phyloP scores from a whole-genome alignment of 2,888 invertebrate genomes.

The Brachypalpus laphriformis region DNA sequence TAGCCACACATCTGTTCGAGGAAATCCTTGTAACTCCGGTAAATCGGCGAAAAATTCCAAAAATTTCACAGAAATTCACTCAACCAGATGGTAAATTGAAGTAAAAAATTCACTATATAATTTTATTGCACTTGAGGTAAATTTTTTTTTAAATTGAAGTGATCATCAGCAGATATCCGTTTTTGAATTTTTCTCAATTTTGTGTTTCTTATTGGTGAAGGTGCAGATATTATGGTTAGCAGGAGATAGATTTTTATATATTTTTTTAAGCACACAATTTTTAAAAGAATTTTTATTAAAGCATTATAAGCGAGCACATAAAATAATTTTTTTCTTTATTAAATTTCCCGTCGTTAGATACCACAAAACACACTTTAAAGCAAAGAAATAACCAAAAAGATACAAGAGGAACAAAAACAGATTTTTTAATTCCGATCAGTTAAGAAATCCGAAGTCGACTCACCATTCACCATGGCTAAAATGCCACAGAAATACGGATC shows the following conservation, averaged over 20 bases:
- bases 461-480: slow-evolving; percentile 82
- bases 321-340: slow-evolving; percentile 8
- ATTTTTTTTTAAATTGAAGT: slow-evolving; percentile 30
- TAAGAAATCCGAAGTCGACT: slow-evolving; percentile 76
- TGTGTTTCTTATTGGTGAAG: slow-evolving; percentile 21
- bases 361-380: slow-evolving; percentile 51
- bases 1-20: slow-evolving; percentile 60
- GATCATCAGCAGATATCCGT: slow-evolving; percentile 58
- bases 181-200: slow-evolving; percentile 31
- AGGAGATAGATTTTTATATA: slow-evolving; percentile 16
- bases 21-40: slow-evolving; percentile 56
- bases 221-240: slow-evolving; percentile 54
- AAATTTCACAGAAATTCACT: slow-evolving; percentile 66
- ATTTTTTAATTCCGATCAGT: slow-evolving; percentile 57
- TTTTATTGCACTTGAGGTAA: slow-evolving; percentile 22
- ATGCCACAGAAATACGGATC: slow-evolving; percentile 78
- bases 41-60: slow-evolving; percentile 35
- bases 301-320: slow-evolving; percentile 47
- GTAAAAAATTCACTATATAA: slow-evolving; percentile 29
- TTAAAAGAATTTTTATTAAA: slow-evolving; percentile 13
- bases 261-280: slow-evolving; percentile 42
- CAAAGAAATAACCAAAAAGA: slow-evolving; percentile 21
- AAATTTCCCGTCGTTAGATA: slow-evolving; percentile 19
- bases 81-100: slow-evolving; percentile 41
- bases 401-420: slow-evolving; percentile 25